Base-by-base conservation (phyloP, 92 coral and sea anemone genomes). In the Porites evermanni region DNA sequence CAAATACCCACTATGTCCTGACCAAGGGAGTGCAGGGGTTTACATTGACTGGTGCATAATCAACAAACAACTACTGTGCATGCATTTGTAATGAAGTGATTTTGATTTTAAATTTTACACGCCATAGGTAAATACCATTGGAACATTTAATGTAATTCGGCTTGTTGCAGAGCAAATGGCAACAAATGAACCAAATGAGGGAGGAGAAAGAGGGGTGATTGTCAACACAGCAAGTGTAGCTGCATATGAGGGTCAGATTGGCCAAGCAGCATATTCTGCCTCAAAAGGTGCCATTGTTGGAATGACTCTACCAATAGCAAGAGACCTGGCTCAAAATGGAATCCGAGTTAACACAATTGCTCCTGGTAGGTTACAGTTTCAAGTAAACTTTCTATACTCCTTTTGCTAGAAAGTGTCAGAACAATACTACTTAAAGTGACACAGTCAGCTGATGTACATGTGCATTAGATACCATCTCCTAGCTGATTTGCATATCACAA, bases 231-330 rank as follows among this genome's bases (percentile, higher is more conserved):
- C 99, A 3, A 97, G 99, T 93, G 98, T 97, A 10, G 99, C 99
- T 32, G 99, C 99, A 6, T 97, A 88, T 72, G 99, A 97, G 26
- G 99, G 99, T 12, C 99, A 97, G 63, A 95, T 91, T 87, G 99
- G 99, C 0, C 99, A 97, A 75, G 98, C 93, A n/a, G 99, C 99
- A 1, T 97, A 97, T 80, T 97, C 98, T n/a, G 99, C 99, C 8
- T 97, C 99, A 7, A 97, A 97, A 91, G 99, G 99, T 70, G 99
- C 98, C 12, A 93, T 97, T 9, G 99, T 97, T 50, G 98, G 98
- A 8, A 97, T 97, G 99, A 97, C 99, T 0, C 83, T 97, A 16
- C 98, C 99, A 6, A 89, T 95, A 51, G 99, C 99, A 53, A 76
- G 99, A 47, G 99, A 97, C 77, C 90, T 97, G 26, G 90, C 99